Conservation (phyloP, 2,888 invertebrate species). For the Acleris holmiana region DNA sequence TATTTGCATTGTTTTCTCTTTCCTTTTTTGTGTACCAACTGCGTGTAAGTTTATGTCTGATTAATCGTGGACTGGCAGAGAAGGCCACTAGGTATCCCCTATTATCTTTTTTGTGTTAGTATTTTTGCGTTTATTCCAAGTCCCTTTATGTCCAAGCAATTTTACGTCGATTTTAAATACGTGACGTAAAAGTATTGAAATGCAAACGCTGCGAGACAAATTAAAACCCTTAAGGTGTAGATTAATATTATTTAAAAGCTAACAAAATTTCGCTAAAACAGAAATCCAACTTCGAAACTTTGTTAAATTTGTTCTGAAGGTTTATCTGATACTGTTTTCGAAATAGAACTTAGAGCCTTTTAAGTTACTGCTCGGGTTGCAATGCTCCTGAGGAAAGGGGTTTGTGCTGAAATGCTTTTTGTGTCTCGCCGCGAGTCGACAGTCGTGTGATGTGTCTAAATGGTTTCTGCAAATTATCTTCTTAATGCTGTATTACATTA, state of each 20-base stretch:
- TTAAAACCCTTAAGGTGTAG: not conserved
- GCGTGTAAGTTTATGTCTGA: no score
- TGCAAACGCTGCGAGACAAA: not conserved
- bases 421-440: slow-evolving; percentile 19
- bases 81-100: no score
- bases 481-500: slow-evolving; percentile 20
- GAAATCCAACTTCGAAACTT: slow-evolving; percentile 17
- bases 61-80: no score
- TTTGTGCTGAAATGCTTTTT: slow-evolving; percentile 34
- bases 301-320: slow-evolving; percentile 4
- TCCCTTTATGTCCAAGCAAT: no score
- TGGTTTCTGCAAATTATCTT: slow-evolving; percentile 34
- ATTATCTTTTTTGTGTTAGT: no score
- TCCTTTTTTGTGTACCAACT: no score
- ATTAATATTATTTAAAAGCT: slow-evolving; percentile 3
- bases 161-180: no score
- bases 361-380: slow-evolving; percentile 28
- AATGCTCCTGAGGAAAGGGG: slow-evolving; percentile 25
- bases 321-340: slow-evolving; percentile 18
- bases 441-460: slow-evolving; percentile 33
- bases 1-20: no score
- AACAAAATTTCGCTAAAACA: slow-evolving; percentile 1
- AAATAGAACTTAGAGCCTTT: slow-evolving; percentile 31
- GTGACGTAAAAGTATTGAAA: not conserved
- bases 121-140: no score